A percentile compares a stretch with the other conserved stretches of the same genome.
Evolutionary conservation across 2,888 invertebrate species (phyloP).

Genomic region (Apamea anceps): DNA sequence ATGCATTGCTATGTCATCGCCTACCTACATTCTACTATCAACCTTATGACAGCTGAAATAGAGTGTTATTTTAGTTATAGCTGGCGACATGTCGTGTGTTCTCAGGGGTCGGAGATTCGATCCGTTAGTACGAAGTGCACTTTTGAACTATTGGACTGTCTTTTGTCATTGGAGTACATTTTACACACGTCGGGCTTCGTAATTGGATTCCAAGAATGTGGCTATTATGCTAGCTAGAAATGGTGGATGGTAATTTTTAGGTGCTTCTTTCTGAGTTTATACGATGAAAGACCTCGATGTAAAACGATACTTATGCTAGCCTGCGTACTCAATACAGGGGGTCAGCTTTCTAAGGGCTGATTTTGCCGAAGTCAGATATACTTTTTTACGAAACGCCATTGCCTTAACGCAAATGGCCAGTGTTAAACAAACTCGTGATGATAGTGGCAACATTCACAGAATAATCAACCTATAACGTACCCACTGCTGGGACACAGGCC

Average conservation of each 20-base stretch:
- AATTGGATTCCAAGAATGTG: constrained; percentile 47
- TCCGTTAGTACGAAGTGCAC: constrained; percentile 54
- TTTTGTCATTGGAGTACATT: constrained; percentile 53
- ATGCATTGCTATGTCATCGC: constrained; percentile 68
- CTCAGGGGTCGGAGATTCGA: constrained; percentile 43
- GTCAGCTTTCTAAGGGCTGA: no score
- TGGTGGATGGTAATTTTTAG: not conserved
- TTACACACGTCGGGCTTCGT: constrained; percentile 32
- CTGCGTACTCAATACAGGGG: not conserved
- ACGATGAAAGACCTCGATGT: not conserved
- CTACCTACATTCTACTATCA: constrained; percentile 4
- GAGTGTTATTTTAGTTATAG: constrained; percentile 27
- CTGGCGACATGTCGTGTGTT: constrained; percentile 19
- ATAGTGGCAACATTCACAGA: not conserved
- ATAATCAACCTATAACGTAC: not conserved
- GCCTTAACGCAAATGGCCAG: no score
- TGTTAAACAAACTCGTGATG: not conserved
- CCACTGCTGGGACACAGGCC: not conserved
- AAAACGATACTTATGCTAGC: not conserved
- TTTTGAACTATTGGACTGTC: constrained; percentile 56
- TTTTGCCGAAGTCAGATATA: no score
- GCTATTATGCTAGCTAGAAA: not conserved
- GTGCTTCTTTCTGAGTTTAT: not conserved
- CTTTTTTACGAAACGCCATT: not conserved
- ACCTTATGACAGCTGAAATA: constrained; percentile 34